Percentiles rank a stretch among this genome's conserved stretches.
phyloP scores from a whole-genome alignment of 2,797 vertebrate genomes.

The Propithecus perrieri region DNA sequence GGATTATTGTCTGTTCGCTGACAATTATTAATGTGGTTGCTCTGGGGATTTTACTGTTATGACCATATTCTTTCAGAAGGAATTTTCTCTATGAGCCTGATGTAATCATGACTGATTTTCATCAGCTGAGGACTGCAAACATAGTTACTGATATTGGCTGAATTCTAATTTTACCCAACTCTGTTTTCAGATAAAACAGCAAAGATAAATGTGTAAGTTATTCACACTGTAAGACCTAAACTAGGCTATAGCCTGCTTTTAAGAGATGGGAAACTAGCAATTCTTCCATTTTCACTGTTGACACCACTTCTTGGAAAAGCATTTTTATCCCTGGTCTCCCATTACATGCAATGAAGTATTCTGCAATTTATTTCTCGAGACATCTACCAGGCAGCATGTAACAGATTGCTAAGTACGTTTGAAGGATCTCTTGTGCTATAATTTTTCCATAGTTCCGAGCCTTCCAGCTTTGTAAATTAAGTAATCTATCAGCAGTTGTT shows the following conservation, averaged over 20 bases:
- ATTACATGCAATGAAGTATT: not conserved
- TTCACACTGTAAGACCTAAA: not conserved
- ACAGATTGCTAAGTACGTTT: not conserved
- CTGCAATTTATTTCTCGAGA: slow-evolving; percentile 43
- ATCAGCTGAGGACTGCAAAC: not conserved
- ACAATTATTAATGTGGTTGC: not conserved
- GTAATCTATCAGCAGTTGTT: not conserved
- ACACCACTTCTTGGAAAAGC: slow-evolving; percentile 20
- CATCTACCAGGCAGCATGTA: not conserved
- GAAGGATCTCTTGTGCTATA: slow-evolving; percentile 31
- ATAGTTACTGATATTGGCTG: not conserved
- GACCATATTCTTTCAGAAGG: not conserved
- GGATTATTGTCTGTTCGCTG: not conserved
- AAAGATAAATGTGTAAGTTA: not conserved
- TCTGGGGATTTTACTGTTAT: not conserved
- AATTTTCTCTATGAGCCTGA: not conserved
- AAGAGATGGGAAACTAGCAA: not conserved
- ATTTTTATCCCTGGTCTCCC: not conserved
- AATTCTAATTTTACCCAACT: not conserved
- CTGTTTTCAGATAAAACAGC: not conserved
- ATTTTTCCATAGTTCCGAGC: not conserved
- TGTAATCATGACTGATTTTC: not conserved
- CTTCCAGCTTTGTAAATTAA: not conserved
- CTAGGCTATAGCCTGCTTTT: not conserved
- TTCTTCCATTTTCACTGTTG: not conserved